phyloP scores from a whole-genome alignment of 1,140 invertebrate species.

The Dinoponera quadriceps region DNA sequence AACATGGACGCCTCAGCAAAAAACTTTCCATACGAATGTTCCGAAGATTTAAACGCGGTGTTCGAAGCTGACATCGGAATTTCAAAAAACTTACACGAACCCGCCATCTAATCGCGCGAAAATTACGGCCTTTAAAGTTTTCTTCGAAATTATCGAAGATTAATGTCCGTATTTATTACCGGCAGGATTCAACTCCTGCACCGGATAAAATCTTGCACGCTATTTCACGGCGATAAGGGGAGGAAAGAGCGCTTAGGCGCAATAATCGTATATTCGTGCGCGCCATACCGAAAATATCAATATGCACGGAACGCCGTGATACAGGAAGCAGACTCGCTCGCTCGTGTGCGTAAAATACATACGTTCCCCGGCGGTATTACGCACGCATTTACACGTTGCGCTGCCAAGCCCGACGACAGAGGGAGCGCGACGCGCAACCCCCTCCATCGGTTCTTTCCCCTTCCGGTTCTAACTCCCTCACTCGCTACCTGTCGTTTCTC shows the following conservation, averaged over 20 bases:
- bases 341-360: slow-evolving; percentile 14
- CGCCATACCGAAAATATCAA: slow-evolving; percentile 72
- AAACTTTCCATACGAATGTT: no score
- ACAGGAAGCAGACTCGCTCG: slow-evolving; percentile 73
- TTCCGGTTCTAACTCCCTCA: neutral
- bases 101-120: no score
- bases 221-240: no score
- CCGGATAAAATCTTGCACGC: no score
- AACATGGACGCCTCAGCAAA: no score
- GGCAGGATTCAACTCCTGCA: no score
- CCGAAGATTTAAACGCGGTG: no score
- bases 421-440: slow-evolving; percentile 21
- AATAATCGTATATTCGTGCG: slow-evolving; percentile 42
- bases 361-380: slow-evolving; percentile 60
- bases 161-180: no score
- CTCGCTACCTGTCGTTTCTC: slow-evolving; percentile 18
- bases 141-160: no score
- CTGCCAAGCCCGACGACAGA: slow-evolving; percentile 8
- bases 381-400: slow-evolving; percentile 71
- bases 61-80: no score
- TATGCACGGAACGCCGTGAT: slow-evolving; percentile 69
- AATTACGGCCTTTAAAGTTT: no score
- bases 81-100: no score
- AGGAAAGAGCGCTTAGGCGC: slow-evolving; percentile 16
- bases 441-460: slow-evolving; percentile 2